Conservation (phyloP, 2,797 vertebrate species). For the Bradypodion ventrale region DNA sequence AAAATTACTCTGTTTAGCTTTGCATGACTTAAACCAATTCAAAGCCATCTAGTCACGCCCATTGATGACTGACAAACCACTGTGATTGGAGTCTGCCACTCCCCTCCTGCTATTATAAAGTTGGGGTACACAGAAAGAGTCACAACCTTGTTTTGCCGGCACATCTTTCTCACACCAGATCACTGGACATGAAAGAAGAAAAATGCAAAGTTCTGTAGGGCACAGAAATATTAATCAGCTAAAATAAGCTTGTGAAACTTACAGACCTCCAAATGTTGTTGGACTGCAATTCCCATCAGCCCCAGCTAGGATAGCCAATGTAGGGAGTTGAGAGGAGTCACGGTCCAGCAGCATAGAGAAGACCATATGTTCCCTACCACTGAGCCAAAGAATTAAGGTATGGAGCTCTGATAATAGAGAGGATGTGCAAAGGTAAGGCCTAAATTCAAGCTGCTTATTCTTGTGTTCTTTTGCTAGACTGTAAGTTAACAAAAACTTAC, state of each 20-base stretch:
- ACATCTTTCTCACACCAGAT: no score
- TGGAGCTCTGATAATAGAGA: neutral
- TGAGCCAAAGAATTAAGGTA: neutral
- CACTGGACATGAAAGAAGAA: no score
- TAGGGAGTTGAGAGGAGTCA: neutral
- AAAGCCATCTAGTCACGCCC: no score
- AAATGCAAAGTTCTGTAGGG: neutral
- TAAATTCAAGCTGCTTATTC: neutral
- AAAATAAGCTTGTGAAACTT: neutral
- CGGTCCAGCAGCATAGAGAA: neutral
- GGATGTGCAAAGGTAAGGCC: neutral
- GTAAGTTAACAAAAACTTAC: neutral
- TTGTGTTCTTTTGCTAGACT: neutral
- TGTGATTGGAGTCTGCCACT: neutral
- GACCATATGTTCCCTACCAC: neutral
- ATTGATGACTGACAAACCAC: neutral
- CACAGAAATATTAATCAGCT: neutral
- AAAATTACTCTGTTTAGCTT: no score
- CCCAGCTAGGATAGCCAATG: neutral
- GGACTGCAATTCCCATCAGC: neutral
- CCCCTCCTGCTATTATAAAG: neutral
- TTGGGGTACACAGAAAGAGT: no score
- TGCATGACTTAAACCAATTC: neutral
- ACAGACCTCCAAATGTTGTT: neutral
- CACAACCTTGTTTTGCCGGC: no score